phyloP scores from a whole-genome alignment of 2,797 vertebrate species.

The Lepus oiostolus region DNA sequence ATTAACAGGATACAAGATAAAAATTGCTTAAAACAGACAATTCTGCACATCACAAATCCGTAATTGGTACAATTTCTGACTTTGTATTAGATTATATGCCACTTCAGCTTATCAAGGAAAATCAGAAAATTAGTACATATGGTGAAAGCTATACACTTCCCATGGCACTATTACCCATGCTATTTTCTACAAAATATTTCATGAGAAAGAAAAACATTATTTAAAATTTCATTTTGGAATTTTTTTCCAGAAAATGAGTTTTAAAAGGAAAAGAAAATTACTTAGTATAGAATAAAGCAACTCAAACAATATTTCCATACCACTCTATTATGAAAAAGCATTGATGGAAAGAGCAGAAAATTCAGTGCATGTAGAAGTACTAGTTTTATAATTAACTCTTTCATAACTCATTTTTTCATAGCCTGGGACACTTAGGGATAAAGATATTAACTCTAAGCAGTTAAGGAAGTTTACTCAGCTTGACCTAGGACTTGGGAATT shows the following conservation, averaged over 20 bases:
- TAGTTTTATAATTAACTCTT: constrained; percentile 53
- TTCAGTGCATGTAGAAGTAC: background rate
- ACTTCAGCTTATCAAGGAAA: constrained; percentile 8
- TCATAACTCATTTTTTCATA: constrained; percentile 19
- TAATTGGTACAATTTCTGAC: constrained; percentile 20
- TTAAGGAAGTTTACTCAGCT: constrained; percentile 23
- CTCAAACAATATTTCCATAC: background rate
- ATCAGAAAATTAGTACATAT: constrained; percentile 35
- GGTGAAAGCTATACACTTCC: constrained; percentile 48
- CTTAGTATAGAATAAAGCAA: constrained; percentile 38
- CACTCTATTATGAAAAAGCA: background rate
- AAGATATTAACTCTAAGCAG: background rate
- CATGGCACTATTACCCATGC: background rate
- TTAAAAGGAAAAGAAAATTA: constrained; percentile 56
- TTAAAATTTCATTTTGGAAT: constrained; percentile 44
- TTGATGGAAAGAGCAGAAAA: constrained; percentile 27
- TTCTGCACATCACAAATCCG: background rate
- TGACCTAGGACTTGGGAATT: constrained; percentile 6
- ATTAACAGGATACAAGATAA: constrained; percentile 65
- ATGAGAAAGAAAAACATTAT: constrained; percentile 12
- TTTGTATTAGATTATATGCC: constrained; percentile 28
- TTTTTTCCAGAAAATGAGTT: background rate
- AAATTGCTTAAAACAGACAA: constrained; percentile 54
- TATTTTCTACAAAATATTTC: constrained; percentile 63
- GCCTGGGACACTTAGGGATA: background rate